phyloP scores from a whole-genome alignment of 2,888 invertebrate genomes.

The Anticlea derivata region DNA sequence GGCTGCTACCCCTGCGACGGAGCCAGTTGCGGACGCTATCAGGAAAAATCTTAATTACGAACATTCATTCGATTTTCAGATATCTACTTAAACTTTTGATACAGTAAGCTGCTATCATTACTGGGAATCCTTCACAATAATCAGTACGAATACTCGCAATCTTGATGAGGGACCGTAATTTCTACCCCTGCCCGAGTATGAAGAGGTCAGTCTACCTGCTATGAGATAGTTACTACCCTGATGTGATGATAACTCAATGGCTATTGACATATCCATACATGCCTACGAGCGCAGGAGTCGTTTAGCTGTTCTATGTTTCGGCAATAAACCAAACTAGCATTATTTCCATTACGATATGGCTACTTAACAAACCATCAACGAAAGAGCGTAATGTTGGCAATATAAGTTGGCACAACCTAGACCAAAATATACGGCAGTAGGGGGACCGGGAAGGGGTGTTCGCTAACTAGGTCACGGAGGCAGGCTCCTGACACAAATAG shows the following conservation, averaged over 20 bases:
- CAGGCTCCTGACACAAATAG: slow-evolving; percentile 80
- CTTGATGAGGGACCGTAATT: slow-evolving; percentile 1
- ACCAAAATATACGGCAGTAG: slow-evolving; percentile 73
- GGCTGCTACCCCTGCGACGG: slow-evolving; percentile 31
- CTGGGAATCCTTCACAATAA: slow-evolving; percentile 1
- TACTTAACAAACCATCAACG: slow-evolving; percentile 37
- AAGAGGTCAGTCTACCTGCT: neutral
- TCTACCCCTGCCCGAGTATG: neutral
- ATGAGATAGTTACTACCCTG: no score
- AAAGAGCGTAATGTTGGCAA: slow-evolving; percentile 42
- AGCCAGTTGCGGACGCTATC: slow-evolving; percentile 25
- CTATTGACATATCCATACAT: no score
- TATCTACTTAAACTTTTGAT: slow-evolving; percentile 16
- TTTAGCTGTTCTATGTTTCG: neutral
- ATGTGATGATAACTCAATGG: no score
- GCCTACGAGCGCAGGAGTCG: neutral
- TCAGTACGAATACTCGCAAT: neutral
- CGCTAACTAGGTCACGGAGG: slow-evolving; percentile 79
- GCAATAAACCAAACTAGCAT: slow-evolving; percentile 1
- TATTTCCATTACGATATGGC: slow-evolving; percentile 25
- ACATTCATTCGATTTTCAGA: slow-evolving; percentile 4
- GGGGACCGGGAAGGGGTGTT: slow-evolving; percentile 65
- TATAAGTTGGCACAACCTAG: slow-evolving; percentile 67
- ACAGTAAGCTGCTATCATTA: slow-evolving; percentile 10
- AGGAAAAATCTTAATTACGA: slow-evolving; percentile 30